These are phyloP conservation scores for Remorina albescens DNA, from an alignment of 2,797 vertebrate species.

Conservation along the genomic window DNA sequence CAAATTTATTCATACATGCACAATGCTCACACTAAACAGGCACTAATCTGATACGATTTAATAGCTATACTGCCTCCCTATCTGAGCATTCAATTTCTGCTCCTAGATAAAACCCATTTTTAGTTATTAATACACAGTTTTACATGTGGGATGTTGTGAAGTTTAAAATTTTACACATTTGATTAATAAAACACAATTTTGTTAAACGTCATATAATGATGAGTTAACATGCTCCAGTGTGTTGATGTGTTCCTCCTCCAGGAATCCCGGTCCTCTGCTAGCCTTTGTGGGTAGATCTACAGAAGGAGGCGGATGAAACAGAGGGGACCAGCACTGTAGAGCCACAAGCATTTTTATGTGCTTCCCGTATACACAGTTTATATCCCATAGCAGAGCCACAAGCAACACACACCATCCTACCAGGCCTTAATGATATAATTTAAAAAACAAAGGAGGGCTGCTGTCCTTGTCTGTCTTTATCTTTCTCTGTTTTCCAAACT, in stretches of 20 bases:
- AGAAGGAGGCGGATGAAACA: conserved; percentile 74
- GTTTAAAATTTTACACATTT: conserved; percentile 39
- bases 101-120: conserved; percentile 37
- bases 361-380: conserved; percentile 58
- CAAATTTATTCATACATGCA: conserved; percentile 38
- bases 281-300: conserved; percentile 80
- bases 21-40: conserved; percentile 14
- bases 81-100: conserved; percentile 21
- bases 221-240: conserved; percentile 75
- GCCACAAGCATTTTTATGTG: conserved; percentile 69
- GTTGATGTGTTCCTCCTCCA: conserved; percentile 80
- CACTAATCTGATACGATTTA: conserved; percentile 22
- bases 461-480: conserved; percentile 75
- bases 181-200: conserved; percentile 29
- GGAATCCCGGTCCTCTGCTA: conserved; percentile 76
- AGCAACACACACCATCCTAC: conserved; percentile 57
- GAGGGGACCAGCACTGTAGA: conserved; percentile 72
- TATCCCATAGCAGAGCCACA: conserved; percentile 41
- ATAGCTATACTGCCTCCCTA: conserved; percentile 5
- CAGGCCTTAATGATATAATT: conserved; percentile 32
- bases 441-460: conserved; percentile 70
- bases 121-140: conserved; percentile 28
- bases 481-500: conserved; percentile 74
- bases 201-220: conserved; percentile 63
- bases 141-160: conserved; percentile 32